Evolutionary conservation across 2,797 vertebrate genomes (phyloP).

Genomic region (Arrhamphus sclerolepis): DNA sequence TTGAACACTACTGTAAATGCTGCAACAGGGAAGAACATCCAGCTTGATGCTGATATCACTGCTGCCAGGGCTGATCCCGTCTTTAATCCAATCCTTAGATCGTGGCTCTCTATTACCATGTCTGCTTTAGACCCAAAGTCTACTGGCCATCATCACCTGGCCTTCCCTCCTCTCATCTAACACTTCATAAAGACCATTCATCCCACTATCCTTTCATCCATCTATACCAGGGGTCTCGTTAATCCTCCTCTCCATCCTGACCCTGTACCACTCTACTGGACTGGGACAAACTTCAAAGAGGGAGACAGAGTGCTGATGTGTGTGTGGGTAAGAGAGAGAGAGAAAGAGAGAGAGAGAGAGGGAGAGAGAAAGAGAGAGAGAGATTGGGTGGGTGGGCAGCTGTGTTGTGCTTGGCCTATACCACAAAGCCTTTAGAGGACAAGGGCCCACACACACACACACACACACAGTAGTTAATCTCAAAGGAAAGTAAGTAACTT

Average conservation of each 20-base stretch:
- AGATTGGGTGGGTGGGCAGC: conserved; percentile 71
- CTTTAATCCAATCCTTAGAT: conserved; percentile 72
- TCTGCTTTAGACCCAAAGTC: conserved; percentile 64
- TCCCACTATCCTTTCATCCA: conserved; percentile 76
- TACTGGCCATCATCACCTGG: conserved; percentile 70
- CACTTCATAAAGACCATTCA: conserved; percentile 80
- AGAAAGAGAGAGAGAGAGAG: conserved; percentile 1
- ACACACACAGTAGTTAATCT: conserved; percentile 46
- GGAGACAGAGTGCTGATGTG: conserved; percentile 2
- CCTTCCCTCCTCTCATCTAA: conserved; percentile 68
- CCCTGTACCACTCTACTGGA: conserved; percentile 72
- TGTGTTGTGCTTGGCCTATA: conserved; percentile 78
- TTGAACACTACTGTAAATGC: conserved; percentile 32
- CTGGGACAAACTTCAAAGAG: conserved; percentile 79
- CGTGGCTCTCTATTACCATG: conserved; percentile 49
- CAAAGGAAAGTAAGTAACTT: conserved; percentile 41
- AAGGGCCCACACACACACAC: conserved; percentile 52
- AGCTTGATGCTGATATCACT: conserved; percentile 29
- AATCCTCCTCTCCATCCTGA: conserved; percentile 76
- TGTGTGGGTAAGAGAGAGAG: neutral
- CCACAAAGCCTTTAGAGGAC: conserved; percentile 73
- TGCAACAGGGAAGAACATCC: conserved; percentile 15
- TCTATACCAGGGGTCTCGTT: conserved; percentile 74
- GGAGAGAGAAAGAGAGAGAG: conserved; percentile 12
- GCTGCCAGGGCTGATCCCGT: conserved; percentile 46